phyloP scores from a whole-genome alignment of 2,888 invertebrate species.

The Sisyra nigra region DNA sequence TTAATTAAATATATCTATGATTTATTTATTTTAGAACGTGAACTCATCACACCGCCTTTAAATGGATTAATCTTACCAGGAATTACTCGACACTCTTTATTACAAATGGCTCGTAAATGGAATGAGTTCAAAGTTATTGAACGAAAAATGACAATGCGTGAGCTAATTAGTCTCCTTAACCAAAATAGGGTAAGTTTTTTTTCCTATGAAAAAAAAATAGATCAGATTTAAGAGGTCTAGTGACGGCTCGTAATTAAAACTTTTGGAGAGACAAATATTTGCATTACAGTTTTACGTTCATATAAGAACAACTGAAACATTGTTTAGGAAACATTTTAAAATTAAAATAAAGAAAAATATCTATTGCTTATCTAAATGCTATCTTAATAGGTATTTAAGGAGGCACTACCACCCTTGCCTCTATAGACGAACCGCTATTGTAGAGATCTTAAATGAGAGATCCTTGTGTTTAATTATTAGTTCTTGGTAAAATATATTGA shows the following conservation, averaged over 20 bases:
- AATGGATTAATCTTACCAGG: constrained; percentile 92
- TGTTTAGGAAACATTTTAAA: too few relatives aligned
- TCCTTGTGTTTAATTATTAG: too few relatives aligned
- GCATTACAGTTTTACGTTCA: not conserved
- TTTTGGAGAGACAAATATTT: too few relatives aligned
- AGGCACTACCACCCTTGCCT: too few relatives aligned
- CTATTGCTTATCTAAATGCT: too few relatives aligned
- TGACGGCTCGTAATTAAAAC: not conserved
- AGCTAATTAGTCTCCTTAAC: constrained; percentile 52
- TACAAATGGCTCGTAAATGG: constrained; percentile 70
- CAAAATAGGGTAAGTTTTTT: constrained; percentile 61
- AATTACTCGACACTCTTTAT: constrained; percentile 75
- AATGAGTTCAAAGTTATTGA: constrained; percentile 74
- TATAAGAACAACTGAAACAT: too few relatives aligned
- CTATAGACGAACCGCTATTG: too few relatives aligned
- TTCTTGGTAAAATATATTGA: too few relatives aligned
- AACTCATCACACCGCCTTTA: constrained; percentile 83
- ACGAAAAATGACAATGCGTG: constrained; percentile 67
- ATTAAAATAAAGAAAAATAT: too few relatives aligned
- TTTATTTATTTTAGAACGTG: constrained; percentile 58
- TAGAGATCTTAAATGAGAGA: too few relatives aligned
- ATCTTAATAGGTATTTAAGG: too few relatives aligned
- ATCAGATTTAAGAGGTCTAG: not conserved
- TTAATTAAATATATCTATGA: too few relatives aligned
- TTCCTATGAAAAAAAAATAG: constrained; percentile 1